Conservation (phyloP, 2,113 vertebrate genomes). For the Mirounga angustirostris region DNA sequence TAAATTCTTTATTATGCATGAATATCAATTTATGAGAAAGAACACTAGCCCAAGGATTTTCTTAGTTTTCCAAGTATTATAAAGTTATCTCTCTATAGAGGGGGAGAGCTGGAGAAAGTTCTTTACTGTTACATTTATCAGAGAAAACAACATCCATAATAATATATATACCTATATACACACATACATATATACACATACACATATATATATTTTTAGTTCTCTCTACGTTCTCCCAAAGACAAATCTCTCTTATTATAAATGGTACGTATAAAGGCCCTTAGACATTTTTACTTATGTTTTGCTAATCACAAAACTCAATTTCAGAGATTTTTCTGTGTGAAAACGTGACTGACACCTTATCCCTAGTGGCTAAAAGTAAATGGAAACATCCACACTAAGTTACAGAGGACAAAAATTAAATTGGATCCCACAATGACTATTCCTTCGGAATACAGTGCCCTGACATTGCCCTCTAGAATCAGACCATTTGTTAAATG, state of each 20-base stretch:
- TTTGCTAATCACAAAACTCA: not conserved
- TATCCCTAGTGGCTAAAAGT: not conserved
- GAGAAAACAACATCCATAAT: not conserved
- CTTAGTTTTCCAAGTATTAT: not conserved
- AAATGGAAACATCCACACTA: not conserved
- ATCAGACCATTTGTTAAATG: slow-evolving; percentile 25
- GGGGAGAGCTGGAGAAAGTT: not conserved
- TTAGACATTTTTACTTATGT: not conserved
- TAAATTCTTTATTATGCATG: not conserved
- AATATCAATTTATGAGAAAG: not conserved
- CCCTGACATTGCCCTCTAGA: not conserved
- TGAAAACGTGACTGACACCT: not conserved
- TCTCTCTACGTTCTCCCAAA: not conserved
- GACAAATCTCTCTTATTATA: not conserved
- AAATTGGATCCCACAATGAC: not conserved
- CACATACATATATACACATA: not conserved
- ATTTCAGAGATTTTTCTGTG: not conserved
- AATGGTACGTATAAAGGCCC: not conserved
- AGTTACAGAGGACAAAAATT: not conserved
- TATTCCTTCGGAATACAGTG: not conserved
- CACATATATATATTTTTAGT: not conserved
- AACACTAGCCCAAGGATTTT: not conserved
- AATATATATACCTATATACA: not conserved
- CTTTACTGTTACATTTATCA: not conserved
- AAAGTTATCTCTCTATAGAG: not conserved